Base-by-base conservation (phyloP, 2,797 vertebrate species). In the Paramormyrops hopkinsi region DNA sequence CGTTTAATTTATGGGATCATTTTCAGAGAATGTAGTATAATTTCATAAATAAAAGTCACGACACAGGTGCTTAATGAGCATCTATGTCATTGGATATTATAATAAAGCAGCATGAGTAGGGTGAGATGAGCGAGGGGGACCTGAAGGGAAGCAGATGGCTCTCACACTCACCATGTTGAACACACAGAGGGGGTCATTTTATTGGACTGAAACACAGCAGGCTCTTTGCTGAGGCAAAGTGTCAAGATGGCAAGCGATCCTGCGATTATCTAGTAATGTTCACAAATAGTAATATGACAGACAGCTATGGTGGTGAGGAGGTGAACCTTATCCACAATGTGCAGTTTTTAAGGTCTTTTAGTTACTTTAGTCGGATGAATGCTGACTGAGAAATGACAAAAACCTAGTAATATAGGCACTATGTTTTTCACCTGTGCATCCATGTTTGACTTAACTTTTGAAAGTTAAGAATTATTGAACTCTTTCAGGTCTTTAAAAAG, bases 191-290 rank as follows among this genome's bases (percentile, higher is more conserved):
- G 48, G 48, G 29, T 25, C 48, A 7, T 14, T 85, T 41, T 59
- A 19, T 54, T 85, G 83, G 83, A 53, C 83, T 84, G 82, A n/a
- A 85, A 51, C 46, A 22, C n/a, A 85, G 50, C 83, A 85, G 83
- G 46, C 11, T 85, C 83, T 50, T 85, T 19, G 25, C 46, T 53
- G 44, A 85, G 48, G 82, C 82, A 84, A 33, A 46, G 41, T 84
- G 82, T 50, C 82, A 84, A 46, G 19, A 84, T 84, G 46, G 41
- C 82, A 22, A 4, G 9, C 19, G 19, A 29, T 14, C 82, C 46
- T 25, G 8, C 3, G 46, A 84, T 84, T 79, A 79, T 79, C 73
- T 79, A 79, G 37, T 41, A 44, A 79, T 19, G 37, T 22, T 29
- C 41, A 22, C 44, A 50, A 25, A 84, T 79, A 44, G 17, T 50